phyloP scores from a whole-genome alignment of 37 sponge, comb jelly and placozoan genomes.

The Spongilla lacustris region DNA sequence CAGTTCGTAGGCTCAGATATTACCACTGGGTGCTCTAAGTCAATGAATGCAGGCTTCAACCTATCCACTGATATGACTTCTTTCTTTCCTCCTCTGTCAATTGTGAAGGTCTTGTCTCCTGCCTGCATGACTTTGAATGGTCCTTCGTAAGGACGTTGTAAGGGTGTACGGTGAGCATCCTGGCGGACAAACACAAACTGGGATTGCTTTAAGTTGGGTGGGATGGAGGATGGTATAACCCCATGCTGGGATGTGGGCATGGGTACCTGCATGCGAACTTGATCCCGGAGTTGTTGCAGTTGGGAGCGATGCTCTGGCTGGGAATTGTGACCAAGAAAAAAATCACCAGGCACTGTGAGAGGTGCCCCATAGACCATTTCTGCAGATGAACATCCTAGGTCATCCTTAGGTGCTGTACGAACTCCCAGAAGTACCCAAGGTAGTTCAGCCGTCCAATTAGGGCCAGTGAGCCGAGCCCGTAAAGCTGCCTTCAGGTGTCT shows the following conservation, averaged over 20 bases:
- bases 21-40: neutral
- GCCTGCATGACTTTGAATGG: slow-evolving; percentile 37
- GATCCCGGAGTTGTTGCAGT: no score
- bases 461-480: slow-evolving; percentile 11
- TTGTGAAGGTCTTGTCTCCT: slow-evolving; percentile 22
- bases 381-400: slow-evolving; percentile 20
- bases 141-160: slow-evolving; percentile 46
- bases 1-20: no score
- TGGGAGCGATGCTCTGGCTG: no score
- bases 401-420: slow-evolving; percentile 38
- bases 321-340: neutral
- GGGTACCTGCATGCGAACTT: no score
- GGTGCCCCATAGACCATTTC: slow-evolving; percentile 38
- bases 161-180: slow-evolving; percentile 27
- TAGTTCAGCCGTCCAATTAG: slow-evolving; percentile 31
- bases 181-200: neutral
- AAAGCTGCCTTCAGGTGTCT: slow-evolving; percentile 36
- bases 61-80: slow-evolving; percentile 38
- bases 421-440: slow-evolving; percentile 40
- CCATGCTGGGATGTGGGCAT: no score
- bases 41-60: slow-evolving; percentile 37
- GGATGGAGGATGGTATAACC: no score
- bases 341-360: slow-evolving; percentile 29
- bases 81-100: slow-evolving; percentile 11
- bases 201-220: no score